Percentiles rank a stretch among this genome's conserved stretches.
phyloP scores from a whole-genome alignment of 2,888 invertebrate species.

The Norana najaformis region DNA sequence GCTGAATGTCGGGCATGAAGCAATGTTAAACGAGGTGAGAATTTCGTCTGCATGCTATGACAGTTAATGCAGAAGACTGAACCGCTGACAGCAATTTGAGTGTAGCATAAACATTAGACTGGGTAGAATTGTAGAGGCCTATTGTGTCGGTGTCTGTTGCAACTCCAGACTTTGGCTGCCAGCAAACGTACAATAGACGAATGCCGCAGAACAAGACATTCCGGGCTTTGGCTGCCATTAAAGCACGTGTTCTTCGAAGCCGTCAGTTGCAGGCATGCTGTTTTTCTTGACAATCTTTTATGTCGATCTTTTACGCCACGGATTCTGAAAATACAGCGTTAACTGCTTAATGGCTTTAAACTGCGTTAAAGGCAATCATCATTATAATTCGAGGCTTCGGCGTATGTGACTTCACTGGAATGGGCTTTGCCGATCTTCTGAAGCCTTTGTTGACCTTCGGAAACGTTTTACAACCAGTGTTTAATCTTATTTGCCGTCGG shows the following conservation, averaged over 20 bases:
- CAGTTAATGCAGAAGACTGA: not conserved
- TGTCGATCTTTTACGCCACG: not conserved
- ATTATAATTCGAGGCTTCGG: not conserved
- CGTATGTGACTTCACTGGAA: too few species aligned
- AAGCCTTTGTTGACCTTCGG: not conserved
- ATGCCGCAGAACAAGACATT: not conserved
- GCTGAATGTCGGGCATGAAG: not conserved
- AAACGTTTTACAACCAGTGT: not conserved
- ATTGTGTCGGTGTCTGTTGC: too few species aligned
- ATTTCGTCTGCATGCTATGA: not conserved
- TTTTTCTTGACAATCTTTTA: too few species aligned
- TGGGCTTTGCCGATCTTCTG: not conserved
- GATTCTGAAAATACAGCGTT: not conserved
- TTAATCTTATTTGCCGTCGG: too few species aligned
- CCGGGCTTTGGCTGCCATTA: not conserved
- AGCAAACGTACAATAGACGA: not conserved
- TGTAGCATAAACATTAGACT: not conserved
- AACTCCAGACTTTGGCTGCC: not conserved
- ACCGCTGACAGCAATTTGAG: not conserved
- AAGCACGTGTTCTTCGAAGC: not conserved
- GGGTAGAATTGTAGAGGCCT: not conserved
- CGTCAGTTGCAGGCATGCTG: not conserved
- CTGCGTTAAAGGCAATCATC: not conserved
- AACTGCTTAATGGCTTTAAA: not conserved
- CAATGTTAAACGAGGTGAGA: constrained; percentile 1